These are phyloP conservation scores for Anser brachyrhynchus DNA, from an alignment of 2,113 vertebrate species.

Conservation along the genomic window DNA sequence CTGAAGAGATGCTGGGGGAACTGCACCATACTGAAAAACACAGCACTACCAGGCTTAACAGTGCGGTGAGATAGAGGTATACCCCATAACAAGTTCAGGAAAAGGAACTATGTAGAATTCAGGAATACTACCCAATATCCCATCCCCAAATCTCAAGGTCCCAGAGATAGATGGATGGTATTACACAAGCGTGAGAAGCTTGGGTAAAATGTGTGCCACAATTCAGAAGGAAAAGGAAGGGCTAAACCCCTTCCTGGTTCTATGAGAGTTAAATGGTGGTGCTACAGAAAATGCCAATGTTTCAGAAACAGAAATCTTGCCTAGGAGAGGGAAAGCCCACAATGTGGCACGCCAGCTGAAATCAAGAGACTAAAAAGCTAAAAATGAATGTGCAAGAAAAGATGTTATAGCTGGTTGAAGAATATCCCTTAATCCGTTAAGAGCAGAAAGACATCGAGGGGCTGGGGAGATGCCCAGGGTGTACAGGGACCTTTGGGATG, in stretches of 20 bases:
- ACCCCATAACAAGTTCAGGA: neutral
- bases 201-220: neutral
- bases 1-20: neutral
- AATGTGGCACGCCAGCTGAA: neutral
- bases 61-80: neutral
- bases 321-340: neutral
- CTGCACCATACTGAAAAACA: neutral
- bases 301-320: neutral
- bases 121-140: too few relatives aligned
- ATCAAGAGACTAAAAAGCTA: neutral
- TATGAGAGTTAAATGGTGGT: neutral
- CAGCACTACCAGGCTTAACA: neutral
- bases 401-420: neutral
- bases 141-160: neutral
- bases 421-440: neutral
- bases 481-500: neutral
- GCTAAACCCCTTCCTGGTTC: neutral
- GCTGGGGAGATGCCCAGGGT: neutral
- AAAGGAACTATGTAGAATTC: neutral
- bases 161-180: neutral
- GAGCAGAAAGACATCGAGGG: neutral
- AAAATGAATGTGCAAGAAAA: neutral
- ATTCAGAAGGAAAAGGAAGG: neutral
- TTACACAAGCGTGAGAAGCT: neutral
- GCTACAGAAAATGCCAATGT: neutral